These are phyloP conservation scores for Sorex araneus DNA, from an alignment of 2,113 vertebrate genomes.

Conservation along the genomic window DNA sequence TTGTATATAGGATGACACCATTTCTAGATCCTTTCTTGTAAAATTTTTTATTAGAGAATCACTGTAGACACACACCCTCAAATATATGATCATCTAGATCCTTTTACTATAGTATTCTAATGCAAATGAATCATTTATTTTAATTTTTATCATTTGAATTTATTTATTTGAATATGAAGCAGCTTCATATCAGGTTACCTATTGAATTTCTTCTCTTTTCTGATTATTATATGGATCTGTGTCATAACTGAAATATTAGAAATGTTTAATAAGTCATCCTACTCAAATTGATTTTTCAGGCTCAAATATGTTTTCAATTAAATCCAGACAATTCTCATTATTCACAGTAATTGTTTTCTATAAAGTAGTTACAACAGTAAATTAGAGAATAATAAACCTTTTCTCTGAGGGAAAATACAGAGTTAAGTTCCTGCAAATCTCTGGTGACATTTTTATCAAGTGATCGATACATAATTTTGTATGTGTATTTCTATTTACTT, in stretches of 20 bases:
- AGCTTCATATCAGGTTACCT: not conserved
- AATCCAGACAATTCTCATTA: not conserved
- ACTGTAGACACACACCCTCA: no score
- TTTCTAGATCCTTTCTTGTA: not conserved
- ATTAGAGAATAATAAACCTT: not conserved
- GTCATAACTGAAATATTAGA: not conserved
- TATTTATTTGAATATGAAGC: not conserved
- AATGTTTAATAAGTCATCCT: not conserved
- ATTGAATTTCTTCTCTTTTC: not conserved
- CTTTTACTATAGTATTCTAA: not conserved
- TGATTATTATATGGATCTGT: not conserved
- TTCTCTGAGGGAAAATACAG: not conserved
- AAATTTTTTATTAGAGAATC: no score
- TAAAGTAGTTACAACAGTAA: not conserved
- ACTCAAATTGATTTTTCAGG: not conserved
- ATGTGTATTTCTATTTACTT: not conserved
- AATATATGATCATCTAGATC: no score
- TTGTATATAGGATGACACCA: no score
- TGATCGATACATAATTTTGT: not conserved
- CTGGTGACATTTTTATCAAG: not conserved
- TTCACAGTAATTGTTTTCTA: conserved; percentile 29
- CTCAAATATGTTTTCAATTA: conserved; percentile 5
- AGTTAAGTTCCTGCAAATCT: not conserved
- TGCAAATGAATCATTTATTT: not conserved
- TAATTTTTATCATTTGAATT: not conserved